Base-by-base conservation (phyloP, 2,113 vertebrate genomes). In the Tetrao urogallus region DNA sequence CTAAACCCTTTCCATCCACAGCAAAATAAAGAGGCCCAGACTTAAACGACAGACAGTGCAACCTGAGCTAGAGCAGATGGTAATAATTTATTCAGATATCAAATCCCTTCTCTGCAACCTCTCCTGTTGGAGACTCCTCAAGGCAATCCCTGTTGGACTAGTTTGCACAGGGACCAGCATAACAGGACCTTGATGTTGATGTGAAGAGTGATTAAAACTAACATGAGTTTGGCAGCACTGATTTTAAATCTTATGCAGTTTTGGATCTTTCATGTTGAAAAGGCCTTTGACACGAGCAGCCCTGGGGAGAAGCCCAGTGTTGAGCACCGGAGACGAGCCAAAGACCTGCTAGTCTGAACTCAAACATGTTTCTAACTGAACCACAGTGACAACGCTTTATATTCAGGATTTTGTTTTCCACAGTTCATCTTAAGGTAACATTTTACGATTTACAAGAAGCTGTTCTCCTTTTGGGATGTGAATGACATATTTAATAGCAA, bases 191-290 rank as follows among this genome's bases (percentile, higher is more conserved):
- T 61, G 43, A 72, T 91, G 78, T 85, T 75, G 65, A 83, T 63
- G 78, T 78, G 60, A 95, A 93, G 64, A 87, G 78, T 87, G 90
- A 90, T 92, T 89, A 92, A 58, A 64, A 27, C 16, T 76, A 82
- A 78, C 11, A 45, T 57, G 73, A 81, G 57, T 86, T 83, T 86
- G n/a, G 27, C 57, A 88, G 67, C 28, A 64, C 52, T 64, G 38
- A 58, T 78, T 86, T 83, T 91, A 74, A 86, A 65, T 88, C n/a
- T 79, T 30, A 61, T 20, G 42, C 42, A 45, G 0, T 45, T 94
- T 92, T 34, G 21, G 13, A 69, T 86, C 57, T 81, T 90, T 75
- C 30, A 9, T 69, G 45, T 48, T 81, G 73, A 86, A 71, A 86
- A 52, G 20, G 30, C 45, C n/a, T 88, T 92, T 81, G 85, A 81